Conservation (phyloP, 2,113 vertebrate species). For the Danionella cerebrum region DNA sequence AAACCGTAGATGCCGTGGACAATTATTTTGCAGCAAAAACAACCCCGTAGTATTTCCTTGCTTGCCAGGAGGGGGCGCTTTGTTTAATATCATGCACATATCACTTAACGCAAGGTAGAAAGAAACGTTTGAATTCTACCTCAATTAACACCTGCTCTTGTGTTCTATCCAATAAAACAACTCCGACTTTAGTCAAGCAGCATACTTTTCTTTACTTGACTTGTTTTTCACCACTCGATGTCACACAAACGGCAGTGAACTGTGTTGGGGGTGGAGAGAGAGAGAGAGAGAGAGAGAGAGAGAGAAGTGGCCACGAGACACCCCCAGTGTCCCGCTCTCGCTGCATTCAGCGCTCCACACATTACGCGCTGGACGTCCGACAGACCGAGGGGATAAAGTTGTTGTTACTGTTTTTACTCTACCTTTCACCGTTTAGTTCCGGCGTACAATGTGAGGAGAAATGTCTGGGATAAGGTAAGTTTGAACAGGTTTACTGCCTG, state of each 20-base stretch:
- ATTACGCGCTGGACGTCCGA: slow-evolving; percentile 14
- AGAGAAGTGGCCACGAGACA: slow-evolving; percentile 4
- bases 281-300: neutral
- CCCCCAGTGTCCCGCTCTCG: neutral
- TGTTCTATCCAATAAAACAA: neutral
- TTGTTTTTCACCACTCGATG: no score
- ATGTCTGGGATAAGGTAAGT: slow-evolving; percentile 63
- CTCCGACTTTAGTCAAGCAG: no score
- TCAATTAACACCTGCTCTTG: neutral
- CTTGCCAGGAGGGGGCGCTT: neutral
- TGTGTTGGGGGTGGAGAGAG: slow-evolving; percentile 8
- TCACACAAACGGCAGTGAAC: neutral
- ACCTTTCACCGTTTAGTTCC: neutral
- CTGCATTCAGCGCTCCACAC: neutral
- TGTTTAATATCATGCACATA: neutral
- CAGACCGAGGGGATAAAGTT: neutral
- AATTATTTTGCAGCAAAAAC: no score
- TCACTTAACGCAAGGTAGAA: neutral
- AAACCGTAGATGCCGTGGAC: no score
- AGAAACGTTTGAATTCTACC: neutral
- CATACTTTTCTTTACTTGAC: no score
- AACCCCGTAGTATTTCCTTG: no score
- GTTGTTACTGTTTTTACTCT: neutral
- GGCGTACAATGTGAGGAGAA: slow-evolving; percentile 59
- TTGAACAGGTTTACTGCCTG: slow-evolving; percentile 1